Evolutionary conservation across 2,113 vertebrate species (phyloP), one percentile per base, ranked within the genome.

Genomic region (Catharus minimus): DNA sequence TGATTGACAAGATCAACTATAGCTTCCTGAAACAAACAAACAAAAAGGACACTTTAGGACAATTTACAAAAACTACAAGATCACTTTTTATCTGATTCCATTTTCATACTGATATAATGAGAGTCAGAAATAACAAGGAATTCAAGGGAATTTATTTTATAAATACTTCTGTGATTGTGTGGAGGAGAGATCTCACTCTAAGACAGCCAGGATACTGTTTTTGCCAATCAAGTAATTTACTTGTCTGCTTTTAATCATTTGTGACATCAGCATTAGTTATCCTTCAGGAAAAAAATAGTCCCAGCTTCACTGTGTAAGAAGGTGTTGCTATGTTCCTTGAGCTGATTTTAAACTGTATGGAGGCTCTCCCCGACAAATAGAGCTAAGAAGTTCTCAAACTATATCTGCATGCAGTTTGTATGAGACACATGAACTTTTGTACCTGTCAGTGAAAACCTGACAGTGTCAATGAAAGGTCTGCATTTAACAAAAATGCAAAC

Each of bases 281-380:
- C 11, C 7, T 65, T 55, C 61, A 84, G 11, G 16, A 12, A 61
- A 79, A 78, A 89, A 30, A 9, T 22, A 15, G 18, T n/a, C 47
- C 50, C 22, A 50, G 11, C 7, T 57, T 62, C 47, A 26, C 10
- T 62, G 17, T 43, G 17, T 15, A 56, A 75, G 32, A 7, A 41
- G 10, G 0, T 50, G 30, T 77, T 86, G 53, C 66, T 10, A 49
- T 1, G 2, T 52, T 56, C 3, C 9, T 52, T 2, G 1, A 2
- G n/a, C 21, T 58, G 2, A 58, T 66, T 86, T 85, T 57, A 41
- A 83, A 60, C n/a, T 46, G 1, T 19, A 32, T 30, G 20, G 17
- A 76, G 32, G 27, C 13, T 39, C 4, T 50, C 17, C 56, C 58
- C 68, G 68, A 68, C 32, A 58, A 65, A 86, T 13, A 60, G 33